A percentile compares a stretch with the other conserved stretches of the same genome.
Evolutionary conservation across 2,113 vertebrate genomes (phyloP).

Genomic region (Picathartes gymnocephalus): DNA sequence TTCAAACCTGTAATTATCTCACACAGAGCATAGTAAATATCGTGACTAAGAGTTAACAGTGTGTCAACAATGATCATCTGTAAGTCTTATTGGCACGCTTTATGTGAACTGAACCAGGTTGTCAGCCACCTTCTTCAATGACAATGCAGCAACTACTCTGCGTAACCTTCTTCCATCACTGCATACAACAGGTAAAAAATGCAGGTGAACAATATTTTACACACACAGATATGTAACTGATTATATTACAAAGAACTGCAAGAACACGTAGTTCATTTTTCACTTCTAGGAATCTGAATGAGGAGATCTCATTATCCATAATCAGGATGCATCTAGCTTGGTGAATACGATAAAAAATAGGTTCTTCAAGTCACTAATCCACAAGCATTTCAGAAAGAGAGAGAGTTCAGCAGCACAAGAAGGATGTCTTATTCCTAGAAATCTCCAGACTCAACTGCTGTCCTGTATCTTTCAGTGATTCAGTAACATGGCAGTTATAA

Average conservation of each 20-base stretch:
- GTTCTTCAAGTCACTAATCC: not conserved
- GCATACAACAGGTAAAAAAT: not conserved
- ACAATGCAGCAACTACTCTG: not conserved
- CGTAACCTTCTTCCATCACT: not conserved
- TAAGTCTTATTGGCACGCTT: not conserved
- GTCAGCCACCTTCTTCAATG: not conserved
- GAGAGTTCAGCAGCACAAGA: not conserved
- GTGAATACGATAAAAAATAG: not conserved
- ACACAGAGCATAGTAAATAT: not conserved
- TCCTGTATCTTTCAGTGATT: not conserved
- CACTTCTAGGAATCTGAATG: not conserved
- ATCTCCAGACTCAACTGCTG: not conserved
- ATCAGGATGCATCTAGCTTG: not conserved
- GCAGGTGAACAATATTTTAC: not conserved
- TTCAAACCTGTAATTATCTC: not conserved
- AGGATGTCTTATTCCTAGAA: not conserved
- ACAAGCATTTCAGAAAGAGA: not conserved
- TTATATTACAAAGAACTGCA: not conserved
- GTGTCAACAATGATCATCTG: not conserved
- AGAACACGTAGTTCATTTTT: not conserved
- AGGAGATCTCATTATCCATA: not conserved
- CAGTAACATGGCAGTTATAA: not conserved
- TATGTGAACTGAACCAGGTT: not conserved
- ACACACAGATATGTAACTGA: not conserved
- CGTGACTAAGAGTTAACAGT: not conserved